Evolutionary conservation across 2,797 vertebrate genomes (phyloP).

Genomic region (Psittacula echo): DNA sequence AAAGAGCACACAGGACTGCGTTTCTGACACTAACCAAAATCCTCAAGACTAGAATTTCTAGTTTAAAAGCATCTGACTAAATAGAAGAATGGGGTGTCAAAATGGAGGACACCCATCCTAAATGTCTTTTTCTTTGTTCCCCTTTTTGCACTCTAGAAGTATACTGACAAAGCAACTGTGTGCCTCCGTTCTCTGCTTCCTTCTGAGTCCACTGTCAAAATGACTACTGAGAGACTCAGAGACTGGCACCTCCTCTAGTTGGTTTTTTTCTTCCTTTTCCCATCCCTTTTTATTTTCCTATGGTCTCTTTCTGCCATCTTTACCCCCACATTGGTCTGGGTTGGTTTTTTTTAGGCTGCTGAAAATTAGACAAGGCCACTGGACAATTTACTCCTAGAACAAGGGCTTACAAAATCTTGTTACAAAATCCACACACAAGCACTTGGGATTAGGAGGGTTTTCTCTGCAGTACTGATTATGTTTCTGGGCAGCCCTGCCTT

Average conservation of each 20-base stretch:
- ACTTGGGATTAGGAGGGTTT: background rate
- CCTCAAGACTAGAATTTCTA: background rate
- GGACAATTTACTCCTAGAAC: background rate
- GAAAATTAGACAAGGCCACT: background rate
- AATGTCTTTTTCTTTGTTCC: background rate
- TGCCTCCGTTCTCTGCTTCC: background rate
- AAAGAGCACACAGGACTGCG: background rate
- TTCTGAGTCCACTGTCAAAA: background rate
- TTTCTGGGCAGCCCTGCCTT: background rate
- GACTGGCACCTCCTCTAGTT: background rate
- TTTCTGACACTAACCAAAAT: background rate
- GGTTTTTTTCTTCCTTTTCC: background rate
- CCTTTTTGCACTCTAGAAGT: background rate
- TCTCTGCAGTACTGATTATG: background rate
- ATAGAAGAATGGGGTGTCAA: background rate
- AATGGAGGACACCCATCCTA: background rate
- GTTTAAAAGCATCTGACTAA: background rate
- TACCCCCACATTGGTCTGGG: background rate
- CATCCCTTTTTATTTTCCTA: background rate
- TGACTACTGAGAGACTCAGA: fast-evolving
- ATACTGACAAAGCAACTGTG: background rate
- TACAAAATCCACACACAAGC: background rate
- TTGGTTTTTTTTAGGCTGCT: background rate
- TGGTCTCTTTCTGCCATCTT: background rate
- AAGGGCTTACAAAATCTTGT: background rate